Conservation (phyloP, 2,113 vertebrate species). For the Phainopepla nitens region DNA sequence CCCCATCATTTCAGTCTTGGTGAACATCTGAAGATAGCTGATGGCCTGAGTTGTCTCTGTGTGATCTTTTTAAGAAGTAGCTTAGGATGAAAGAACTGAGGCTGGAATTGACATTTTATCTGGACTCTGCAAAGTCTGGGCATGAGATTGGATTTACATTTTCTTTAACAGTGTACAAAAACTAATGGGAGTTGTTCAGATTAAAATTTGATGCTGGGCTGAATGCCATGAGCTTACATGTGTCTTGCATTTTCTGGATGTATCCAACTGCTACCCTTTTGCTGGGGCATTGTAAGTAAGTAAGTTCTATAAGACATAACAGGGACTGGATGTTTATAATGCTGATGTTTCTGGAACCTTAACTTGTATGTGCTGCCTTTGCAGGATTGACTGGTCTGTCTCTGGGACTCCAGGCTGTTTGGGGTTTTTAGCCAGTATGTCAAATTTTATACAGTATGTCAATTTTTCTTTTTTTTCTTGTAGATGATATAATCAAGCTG, state of each 20-base stretch:
- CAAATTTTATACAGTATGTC: background rate
- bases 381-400: background rate
- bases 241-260: background rate
- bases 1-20: background rate
- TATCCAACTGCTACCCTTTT: background rate
- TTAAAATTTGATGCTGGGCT: background rate
- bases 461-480: background rate
- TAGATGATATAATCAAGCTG: constrained; percentile 94
- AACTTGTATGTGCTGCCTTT: background rate
- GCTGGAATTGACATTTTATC: background rate
- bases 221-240: background rate
- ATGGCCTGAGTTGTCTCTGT: background rate
- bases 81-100: background rate
- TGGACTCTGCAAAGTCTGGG: background rate
- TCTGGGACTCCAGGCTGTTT: background rate
- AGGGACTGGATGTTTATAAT: background rate
- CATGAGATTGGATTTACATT: background rate
- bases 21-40: background rate
- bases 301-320: background rate
- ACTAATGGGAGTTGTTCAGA: background rate
- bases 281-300: background rate
- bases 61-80: background rate
- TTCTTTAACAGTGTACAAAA: background rate
- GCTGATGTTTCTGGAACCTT: background rate
- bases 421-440: background rate